Conservation (phyloP, 2,888 invertebrate species). For the Tribolium freemani region DNA sequence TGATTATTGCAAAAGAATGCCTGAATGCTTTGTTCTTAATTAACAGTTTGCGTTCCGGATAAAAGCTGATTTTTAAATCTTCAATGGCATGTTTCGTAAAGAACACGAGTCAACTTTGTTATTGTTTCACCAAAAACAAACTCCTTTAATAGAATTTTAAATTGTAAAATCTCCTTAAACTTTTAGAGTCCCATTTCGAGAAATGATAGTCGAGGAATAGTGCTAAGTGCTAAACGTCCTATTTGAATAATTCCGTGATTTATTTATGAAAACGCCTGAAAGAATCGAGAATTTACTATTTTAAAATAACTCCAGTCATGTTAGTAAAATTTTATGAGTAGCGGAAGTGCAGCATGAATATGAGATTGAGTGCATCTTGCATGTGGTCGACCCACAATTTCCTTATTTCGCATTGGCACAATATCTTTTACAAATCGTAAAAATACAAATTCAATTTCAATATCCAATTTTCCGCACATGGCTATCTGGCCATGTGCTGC, state of each 20-base stretch:
- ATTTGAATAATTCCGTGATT: background rate
- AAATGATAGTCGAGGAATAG: background rate
- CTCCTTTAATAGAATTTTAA: background rate
- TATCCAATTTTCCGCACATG: conserved; percentile 48
- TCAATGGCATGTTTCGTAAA: no score
- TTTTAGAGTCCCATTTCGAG: background rate
- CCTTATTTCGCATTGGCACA: conserved; percentile 45
- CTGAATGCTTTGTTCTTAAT: background rate
- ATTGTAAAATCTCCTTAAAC: background rate
- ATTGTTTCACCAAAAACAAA: background rate
- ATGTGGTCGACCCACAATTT: conserved; percentile 26
- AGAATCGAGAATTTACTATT: background rate
- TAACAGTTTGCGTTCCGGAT: background rate
- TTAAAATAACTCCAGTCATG: background rate
- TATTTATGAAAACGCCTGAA: background rate
- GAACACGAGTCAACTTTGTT: no score
- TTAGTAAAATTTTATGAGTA: conserved; percentile 3
- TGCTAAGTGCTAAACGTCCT: background rate
- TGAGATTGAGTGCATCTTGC: conserved; percentile 26
- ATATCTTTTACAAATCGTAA: conserved; percentile 49
- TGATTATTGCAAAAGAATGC: background rate
- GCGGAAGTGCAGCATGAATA: conserved; percentile 13
- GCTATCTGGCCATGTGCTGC: conserved; percentile 44
- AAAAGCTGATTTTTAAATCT: background rate
- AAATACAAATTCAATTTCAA: conserved; percentile 51